phyloP scores from a whole-genome alignment of 2,888 invertebrate species.

The Anodontia alba region DNA sequence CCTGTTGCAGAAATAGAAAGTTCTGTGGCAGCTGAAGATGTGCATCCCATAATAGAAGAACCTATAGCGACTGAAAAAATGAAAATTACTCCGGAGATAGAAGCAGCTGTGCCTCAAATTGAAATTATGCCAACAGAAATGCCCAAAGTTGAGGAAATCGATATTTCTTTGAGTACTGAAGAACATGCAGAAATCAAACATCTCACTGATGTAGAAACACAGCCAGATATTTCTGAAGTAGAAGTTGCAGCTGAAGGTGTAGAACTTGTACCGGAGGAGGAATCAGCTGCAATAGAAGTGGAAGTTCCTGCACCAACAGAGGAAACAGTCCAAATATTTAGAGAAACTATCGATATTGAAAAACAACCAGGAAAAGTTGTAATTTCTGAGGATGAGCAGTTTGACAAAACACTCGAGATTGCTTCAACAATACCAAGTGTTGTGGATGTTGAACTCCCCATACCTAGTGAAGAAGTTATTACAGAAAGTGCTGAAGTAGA shows the following conservation, averaged over 20 bases:
- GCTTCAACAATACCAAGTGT: background rate
- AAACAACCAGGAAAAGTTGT: conserved; percentile 21
- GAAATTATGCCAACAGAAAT: background rate
- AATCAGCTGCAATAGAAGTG: conserved; percentile 22
- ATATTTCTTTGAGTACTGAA: too few species aligned
- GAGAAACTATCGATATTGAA: conserved; percentile 24
- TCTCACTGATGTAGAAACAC: background rate
- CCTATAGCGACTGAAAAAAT: too few species aligned
- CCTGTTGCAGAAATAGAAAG: background rate
- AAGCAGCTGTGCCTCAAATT: background rate
- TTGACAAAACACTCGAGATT: background rate
- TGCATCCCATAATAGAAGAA: too few species aligned
- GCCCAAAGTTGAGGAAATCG: background rate
- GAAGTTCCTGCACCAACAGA: conserved; percentile 56
- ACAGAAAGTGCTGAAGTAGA: conserved; percentile 22
- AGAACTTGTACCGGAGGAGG: background rate
- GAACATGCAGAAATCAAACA: too few species aligned
- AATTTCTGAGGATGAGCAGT: background rate
- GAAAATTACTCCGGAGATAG: background rate
- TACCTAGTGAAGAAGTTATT: conserved; percentile 26
- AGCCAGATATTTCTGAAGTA: background rate
- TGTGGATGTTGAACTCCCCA: conserved; percentile 26
- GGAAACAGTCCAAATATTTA: conserved; percentile 35
- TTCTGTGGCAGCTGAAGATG: background rate
- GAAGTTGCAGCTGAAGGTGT: background rate